Evolutionary conservation across 1,140 invertebrate species (phyloP).

Genomic region (Coelopa frigida): DNA sequence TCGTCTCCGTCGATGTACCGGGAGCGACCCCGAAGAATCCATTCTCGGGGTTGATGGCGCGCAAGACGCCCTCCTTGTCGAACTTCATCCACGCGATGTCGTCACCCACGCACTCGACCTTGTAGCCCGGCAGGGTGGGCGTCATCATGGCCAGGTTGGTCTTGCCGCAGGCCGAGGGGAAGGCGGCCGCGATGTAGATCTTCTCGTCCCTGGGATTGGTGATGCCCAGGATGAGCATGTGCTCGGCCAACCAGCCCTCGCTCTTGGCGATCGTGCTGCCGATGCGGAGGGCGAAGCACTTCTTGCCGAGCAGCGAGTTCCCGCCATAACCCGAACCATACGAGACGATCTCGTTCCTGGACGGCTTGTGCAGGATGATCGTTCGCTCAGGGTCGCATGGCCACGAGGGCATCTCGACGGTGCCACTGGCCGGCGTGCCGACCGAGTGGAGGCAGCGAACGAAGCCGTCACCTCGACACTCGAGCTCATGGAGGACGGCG

Average conservation of each 20-base stretch:
- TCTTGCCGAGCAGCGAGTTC: slow-evolving; percentile 90
- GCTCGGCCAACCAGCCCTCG: slow-evolving; percentile 95
- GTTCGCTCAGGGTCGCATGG: slow-evolving; percentile 88
- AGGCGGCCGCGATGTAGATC: slow-evolving; percentile 87
- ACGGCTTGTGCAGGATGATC: slow-evolving; percentile 69
- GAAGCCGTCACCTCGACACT: slow-evolving; percentile 53
- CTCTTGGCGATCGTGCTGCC: slow-evolving; percentile 81
- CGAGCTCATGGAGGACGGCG: slow-evolving; percentile 57
- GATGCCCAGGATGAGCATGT: slow-evolving; percentile 86
- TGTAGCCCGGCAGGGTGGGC: slow-evolving; percentile 81
- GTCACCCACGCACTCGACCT: slow-evolving; percentile 77
- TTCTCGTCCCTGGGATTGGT: slow-evolving; percentile 79
- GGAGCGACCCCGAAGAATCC: slow-evolving; percentile 96
- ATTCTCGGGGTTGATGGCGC: slow-evolving; percentile 92
- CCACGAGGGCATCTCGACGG: slow-evolving; percentile 66
- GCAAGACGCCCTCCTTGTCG: slow-evolving; percentile 71
- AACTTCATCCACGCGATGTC: slow-evolving; percentile 94
- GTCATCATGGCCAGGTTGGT: slow-evolving; percentile 94
- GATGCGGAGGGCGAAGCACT: slow-evolving; percentile 91
- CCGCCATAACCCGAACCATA: slow-evolving; percentile 93
- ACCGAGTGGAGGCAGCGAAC: slow-evolving; percentile 92
- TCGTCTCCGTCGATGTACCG: slow-evolving; percentile 78
- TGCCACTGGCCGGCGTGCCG: slow-evolving; percentile 57
- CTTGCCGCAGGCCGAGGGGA: slow-evolving; percentile 92
- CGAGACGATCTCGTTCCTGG: slow-evolving; percentile 74